Percentiles rank a stretch among this genome's conserved stretches.
phyloP scores from a whole-genome alignment of 2,113 vertebrate genomes.

The Pampusana beccarii region DNA sequence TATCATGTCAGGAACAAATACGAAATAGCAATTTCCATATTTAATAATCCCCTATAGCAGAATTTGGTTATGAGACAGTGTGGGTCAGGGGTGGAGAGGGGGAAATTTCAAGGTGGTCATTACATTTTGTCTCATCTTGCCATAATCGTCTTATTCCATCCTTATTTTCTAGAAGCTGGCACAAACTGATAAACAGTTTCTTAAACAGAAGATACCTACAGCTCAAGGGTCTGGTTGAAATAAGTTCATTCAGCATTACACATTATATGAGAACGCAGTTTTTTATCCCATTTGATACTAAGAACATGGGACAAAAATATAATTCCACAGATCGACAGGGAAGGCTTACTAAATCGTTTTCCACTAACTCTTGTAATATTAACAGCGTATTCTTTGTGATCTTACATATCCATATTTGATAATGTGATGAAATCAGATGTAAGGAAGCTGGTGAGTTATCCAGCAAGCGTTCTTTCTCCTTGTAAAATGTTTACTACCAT shows the following conservation, averaged over 20 bases:
- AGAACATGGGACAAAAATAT: not conserved
- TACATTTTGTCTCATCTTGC: not conserved
- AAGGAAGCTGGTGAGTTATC: not conserved
- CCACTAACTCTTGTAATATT: not conserved
- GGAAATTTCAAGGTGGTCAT: not conserved
- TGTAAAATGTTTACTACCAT: not conserved
- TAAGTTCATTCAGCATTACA: not conserved
- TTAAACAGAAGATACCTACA: not conserved
- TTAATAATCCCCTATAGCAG: not conserved
- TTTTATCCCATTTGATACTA: not conserved
- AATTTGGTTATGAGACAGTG: not conserved
- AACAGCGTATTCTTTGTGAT: not conserved
- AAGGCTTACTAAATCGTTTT: not conserved
- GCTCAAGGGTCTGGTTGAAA: not conserved
- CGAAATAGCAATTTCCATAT: not conserved
- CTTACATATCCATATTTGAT: not conserved
- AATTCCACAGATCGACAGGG: not conserved
- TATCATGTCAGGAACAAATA: not conserved
- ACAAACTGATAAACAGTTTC: not conserved
- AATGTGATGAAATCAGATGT: not conserved
- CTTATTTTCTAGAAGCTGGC: not conserved
- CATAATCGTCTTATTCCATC: not conserved
- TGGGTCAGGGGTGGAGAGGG: not conserved
- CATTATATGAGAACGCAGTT: not conserved
- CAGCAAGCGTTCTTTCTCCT: not conserved